Conservation (phyloP, 53 echinoderm and acorn worm genomes). For the Patiria pectinifera region DNA sequence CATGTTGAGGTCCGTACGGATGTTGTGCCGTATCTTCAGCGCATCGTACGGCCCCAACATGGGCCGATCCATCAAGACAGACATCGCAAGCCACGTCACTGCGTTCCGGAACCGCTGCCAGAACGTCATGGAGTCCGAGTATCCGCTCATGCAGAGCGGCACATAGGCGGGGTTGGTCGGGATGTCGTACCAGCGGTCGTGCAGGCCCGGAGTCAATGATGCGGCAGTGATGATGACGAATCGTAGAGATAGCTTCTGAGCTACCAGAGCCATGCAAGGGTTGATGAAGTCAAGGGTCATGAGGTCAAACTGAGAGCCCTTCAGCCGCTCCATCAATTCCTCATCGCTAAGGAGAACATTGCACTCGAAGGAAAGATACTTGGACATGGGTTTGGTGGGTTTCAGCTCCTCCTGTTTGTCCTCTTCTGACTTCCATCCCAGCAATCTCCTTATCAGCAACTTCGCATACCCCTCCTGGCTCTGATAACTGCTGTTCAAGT, state of each 20-base stretch:
- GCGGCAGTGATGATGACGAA: conserved; percentile 42
- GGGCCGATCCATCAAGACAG: conserved; percentile 27
- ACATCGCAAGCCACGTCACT: background rate
- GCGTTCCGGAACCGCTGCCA: conserved; percentile 47
- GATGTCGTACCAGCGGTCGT: conserved; percentile 39
- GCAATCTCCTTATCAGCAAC: background rate
- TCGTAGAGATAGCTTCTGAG: conserved; percentile 39
- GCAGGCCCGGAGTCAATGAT: conserved; percentile 4
- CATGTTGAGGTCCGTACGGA: conserved; percentile 31
- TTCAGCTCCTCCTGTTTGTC: conserved; percentile 31
- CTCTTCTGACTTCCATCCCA: conserved; percentile 6
- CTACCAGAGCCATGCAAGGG: conserved; percentile 50
- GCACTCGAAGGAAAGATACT: conserved; percentile 37
- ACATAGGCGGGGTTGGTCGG: conserved; percentile 59
- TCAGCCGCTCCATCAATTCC: background rate
- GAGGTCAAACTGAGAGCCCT: conserved; percentile 25
- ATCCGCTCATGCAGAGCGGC: conserved; percentile 13
- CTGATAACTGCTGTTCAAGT: conserved; percentile 31
- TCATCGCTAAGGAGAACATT: conserved; percentile 32
- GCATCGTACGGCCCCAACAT: conserved; percentile 39
- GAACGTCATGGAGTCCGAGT: conserved; percentile 57
- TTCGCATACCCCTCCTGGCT: background rate
- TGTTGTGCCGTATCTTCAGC: conserved; percentile 36
- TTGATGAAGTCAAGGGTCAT: conserved; percentile 52
- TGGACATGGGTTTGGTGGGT: conserved; percentile 43